These are phyloP conservation scores for Syngnathus scovelli DNA, from an alignment of 2,113 vertebrate species.

Conservation along the genomic window DNA sequence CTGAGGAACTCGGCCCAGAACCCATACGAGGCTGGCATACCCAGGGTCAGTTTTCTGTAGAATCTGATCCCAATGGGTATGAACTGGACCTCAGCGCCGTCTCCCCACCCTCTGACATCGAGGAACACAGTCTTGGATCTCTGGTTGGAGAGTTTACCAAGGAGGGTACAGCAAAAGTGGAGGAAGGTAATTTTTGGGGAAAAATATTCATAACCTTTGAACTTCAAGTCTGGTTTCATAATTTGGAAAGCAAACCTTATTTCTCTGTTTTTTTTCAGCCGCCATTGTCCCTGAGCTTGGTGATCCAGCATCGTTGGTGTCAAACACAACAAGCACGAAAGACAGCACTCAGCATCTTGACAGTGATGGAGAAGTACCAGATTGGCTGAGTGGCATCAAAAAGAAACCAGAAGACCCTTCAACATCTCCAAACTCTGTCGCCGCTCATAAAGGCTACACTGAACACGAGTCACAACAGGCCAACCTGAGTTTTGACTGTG, in stretches of 20 bases:
- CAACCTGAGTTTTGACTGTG: slow-evolving; percentile 46
- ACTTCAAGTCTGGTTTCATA: no score
- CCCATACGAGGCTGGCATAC: slow-evolving; percentile 39
- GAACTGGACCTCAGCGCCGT: slow-evolving; percentile 50
- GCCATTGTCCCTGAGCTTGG: not conserved
- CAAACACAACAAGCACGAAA: slow-evolving; percentile 5
- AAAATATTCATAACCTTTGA: no score
- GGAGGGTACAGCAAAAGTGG: not conserved
- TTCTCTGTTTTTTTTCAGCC: slow-evolving; percentile 12
- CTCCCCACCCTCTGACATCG: slow-evolving; percentile 52
- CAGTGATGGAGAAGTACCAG: not conserved
- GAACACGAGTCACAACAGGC: slow-evolving; percentile 27
- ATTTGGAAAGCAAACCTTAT: not conserved
- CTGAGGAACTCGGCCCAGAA: slow-evolving; percentile 54
- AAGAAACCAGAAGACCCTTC: slow-evolving; percentile 9
- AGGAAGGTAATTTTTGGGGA: slow-evolving; percentile 28
- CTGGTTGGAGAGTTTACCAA: not conserved
- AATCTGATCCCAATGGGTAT: slow-evolving; percentile 64
- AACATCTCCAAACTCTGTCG: slow-evolving; percentile 19
- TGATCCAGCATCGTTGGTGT: not conserved
- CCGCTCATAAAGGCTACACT: slow-evolving; percentile 14
- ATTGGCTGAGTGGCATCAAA: not conserved
- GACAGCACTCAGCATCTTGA: slow-evolving; percentile 3
- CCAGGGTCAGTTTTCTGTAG: slow-evolving; percentile 58
- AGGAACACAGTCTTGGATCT: slow-evolving; percentile 46